Percentiles rank a stretch among this genome's conserved stretches.
phyloP scores from a whole-genome alignment of 2,888 invertebrate species.

The Drosophila parthenogenetica region DNA sequence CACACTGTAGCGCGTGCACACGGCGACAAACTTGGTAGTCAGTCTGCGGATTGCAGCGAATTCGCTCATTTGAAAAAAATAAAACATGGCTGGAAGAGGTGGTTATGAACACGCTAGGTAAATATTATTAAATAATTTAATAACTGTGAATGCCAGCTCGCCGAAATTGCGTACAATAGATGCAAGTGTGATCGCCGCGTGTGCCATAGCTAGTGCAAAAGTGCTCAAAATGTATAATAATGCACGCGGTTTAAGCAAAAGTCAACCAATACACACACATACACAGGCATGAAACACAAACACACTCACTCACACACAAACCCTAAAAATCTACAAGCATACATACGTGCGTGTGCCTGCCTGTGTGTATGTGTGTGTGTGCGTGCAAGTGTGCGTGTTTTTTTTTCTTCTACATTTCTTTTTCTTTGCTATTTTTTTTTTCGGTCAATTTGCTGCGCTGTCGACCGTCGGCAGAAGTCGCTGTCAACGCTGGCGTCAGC shows the following conservation, averaged over 20 bases:
- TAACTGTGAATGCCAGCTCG: constrained; percentile 46
- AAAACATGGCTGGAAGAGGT: constrained; percentile 96
- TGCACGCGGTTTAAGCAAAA: constrained; percentile 70
- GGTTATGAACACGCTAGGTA: constrained; percentile 94
- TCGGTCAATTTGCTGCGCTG: constrained; percentile 58
- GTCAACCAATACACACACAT: constrained; percentile 61
- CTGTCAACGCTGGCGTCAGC: constrained; percentile 47
- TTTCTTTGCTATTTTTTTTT: constrained; percentile 56
- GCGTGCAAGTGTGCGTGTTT: constrained; percentile 65
- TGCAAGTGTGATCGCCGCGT: constrained; percentile 31
- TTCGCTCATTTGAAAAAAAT: constrained; percentile 85
- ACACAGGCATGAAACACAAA: constrained; percentile 43
- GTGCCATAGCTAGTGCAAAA: constrained; percentile 40
- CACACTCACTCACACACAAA: constrained; percentile 50
- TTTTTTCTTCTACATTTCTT: constrained; percentile 58
- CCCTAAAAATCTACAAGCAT: constrained; percentile 43
- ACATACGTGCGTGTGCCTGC: constrained; percentile 44
- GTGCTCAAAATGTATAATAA: constrained; percentile 62
- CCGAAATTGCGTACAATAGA: constrained; percentile 41
- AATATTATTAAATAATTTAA: constrained; percentile 83
- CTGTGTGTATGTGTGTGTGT: constrained; percentile 38
- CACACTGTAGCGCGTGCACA: constrained; percentile 64
- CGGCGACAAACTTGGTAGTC: constrained; percentile 58
- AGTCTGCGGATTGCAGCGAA: constrained; percentile 73
- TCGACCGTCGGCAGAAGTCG: constrained; percentile 54